phyloP scores from a whole-genome alignment of 2,888 invertebrate genomes.

The Oegoconia quadripuncta region DNA sequence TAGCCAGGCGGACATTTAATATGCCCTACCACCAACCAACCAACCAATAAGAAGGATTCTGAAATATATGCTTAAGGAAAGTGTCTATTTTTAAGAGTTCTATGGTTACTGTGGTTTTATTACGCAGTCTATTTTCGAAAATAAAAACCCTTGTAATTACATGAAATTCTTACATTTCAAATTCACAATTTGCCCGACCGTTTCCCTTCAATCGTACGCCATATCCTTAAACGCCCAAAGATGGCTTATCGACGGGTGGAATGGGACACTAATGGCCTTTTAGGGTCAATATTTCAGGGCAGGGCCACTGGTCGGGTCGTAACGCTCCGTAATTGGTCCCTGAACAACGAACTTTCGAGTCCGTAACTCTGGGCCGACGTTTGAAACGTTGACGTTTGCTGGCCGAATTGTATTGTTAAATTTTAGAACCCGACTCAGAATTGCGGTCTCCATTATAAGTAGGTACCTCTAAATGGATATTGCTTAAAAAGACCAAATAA shows the following conservation, averaged over 20 bases:
- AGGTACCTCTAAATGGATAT: conserved; percentile 15
- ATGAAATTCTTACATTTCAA: conserved; percentile 4
- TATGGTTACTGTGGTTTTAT: neutral
- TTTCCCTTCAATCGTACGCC: conserved; percentile 41
- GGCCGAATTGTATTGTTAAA: conserved; percentile 16
- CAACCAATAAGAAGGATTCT: too few relatives aligned
- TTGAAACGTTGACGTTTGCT: conserved; percentile 19
- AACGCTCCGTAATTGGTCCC: conserved; percentile 59
- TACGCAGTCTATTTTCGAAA: too few relatives aligned
- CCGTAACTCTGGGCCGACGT: conserved; percentile 15
- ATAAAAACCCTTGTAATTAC: too few relatives aligned
- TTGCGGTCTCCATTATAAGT: conserved; percentile 9
- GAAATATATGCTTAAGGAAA: too few relatives aligned
- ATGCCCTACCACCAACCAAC: too few relatives aligned
- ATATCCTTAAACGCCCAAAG: conserved; percentile 55
- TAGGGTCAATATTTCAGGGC: conserved; percentile 68
- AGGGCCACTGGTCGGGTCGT: conserved; percentile 35
- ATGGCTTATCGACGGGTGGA: conserved; percentile 56
- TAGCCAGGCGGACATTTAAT: too few relatives aligned
- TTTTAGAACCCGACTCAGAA: conserved; percentile 13
- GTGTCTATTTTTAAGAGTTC: too few relatives aligned
- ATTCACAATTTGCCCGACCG: conserved; percentile 15
- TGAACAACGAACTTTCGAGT: conserved; percentile 29
- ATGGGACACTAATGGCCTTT: conserved; percentile 64
- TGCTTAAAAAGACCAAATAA: conserved; percentile 11